phyloP scores from a whole-genome alignment of 2,797 vertebrate genomes.

The Catamblyrhynchus diadema region DNA sequence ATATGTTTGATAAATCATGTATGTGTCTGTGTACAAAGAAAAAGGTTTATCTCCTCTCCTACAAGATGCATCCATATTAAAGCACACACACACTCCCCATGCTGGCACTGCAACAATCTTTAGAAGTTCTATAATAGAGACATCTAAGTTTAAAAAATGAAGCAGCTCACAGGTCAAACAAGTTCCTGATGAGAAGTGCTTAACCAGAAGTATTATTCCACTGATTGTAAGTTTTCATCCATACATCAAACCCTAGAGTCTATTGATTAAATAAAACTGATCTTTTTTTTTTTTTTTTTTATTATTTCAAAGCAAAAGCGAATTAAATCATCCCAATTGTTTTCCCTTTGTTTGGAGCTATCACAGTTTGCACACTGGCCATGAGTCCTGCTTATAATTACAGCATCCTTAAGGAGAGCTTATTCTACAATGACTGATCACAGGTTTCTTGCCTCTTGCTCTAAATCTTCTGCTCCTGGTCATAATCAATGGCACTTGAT shows the following conservation, averaged over 20 bases:
- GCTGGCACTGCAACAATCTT: conserved; percentile 1
- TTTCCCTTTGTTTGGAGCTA: conserved; percentile 22
- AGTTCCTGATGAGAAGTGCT: conserved; percentile 48
- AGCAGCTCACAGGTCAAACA: conserved; percentile 46
- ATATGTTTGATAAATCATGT: conserved; percentile 2
- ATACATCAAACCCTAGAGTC: not conserved
- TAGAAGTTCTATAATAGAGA: conserved; percentile 49
- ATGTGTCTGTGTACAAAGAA: not conserved
- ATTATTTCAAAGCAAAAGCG: conserved; percentile 20
- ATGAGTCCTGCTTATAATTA: not conserved
- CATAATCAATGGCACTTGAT: not conserved
- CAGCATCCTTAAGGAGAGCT: not conserved
- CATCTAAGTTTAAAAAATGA: conserved; percentile 51
- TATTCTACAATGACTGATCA: not conserved
- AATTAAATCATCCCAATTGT: conserved; percentile 28
- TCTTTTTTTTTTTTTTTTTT: not conserved
- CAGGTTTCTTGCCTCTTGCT: not conserved
- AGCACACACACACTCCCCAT: not conserved
- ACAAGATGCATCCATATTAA: not conserved
- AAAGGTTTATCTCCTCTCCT: conserved; percentile 24
- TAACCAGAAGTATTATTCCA: conserved; percentile 31
- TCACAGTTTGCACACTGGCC: not conserved
- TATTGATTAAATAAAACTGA: conserved; percentile 47
- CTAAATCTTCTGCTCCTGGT: conserved; percentile 23
- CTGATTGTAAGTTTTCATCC: conserved; percentile 39